Conservation (phyloP, 2,888 invertebrate species). For the Chironomus riparius region DNA sequence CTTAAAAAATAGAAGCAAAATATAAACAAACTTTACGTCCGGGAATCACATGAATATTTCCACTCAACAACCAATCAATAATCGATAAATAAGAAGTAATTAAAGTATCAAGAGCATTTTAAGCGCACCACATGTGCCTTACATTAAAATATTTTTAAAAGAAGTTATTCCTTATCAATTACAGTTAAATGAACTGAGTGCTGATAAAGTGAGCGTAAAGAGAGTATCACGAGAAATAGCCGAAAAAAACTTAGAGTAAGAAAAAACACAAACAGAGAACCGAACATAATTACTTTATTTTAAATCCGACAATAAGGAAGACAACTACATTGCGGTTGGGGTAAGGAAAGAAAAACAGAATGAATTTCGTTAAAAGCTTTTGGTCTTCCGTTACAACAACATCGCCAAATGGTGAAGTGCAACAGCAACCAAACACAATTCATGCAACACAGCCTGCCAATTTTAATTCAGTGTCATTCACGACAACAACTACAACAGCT, state of each 20-base stretch:
- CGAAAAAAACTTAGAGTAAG: background rate
- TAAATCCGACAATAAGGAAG: background rate
- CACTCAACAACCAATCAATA: too few species aligned
- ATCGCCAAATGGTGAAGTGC: background rate
- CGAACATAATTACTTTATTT: background rate
- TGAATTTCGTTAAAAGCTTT: background rate
- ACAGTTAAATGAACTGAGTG: background rate
- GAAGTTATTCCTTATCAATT: too few species aligned
- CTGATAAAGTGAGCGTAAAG: background rate
- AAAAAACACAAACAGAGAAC: background rate
- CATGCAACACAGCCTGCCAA: background rate
- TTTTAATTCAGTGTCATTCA: slow-evolving; percentile 7
- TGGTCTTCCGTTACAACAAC: background rate
- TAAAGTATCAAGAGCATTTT: too few species aligned
- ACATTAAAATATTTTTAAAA: too few species aligned
- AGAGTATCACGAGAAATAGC: background rate
- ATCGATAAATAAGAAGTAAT: too few species aligned
- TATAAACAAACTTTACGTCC: too few species aligned
- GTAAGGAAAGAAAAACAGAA: background rate
- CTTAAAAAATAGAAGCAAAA: too few species aligned
- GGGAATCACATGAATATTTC: too few species aligned
- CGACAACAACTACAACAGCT: background rate
- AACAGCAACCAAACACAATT: background rate
- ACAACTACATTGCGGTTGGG: background rate
- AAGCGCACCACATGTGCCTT: too few species aligned